Base-by-base conservation (phyloP, 2,113 vertebrate species). In the Phalacrocorax aristotelis region DNA sequence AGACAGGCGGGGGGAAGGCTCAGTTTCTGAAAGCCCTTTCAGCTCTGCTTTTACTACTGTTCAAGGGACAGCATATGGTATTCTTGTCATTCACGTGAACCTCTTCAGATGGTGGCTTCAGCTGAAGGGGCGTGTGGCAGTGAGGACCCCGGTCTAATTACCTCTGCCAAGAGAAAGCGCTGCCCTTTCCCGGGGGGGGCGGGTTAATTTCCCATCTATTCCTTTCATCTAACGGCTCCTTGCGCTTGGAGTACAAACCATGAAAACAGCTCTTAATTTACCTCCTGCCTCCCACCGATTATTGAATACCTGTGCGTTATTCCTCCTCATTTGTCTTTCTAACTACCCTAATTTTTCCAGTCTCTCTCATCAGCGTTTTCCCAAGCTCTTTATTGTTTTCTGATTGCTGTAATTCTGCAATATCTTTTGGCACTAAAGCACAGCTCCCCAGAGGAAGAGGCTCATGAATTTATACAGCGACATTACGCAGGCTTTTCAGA, bases 391-490 rank as follows among this genome's bases (percentile, higher is more conserved):
- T 91, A 94, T 96, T 94, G 90, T 92, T 97, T 95, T 94, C 92
- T 96, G 96, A 96, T 95, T 94, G 88, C 95, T 78, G 58, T 89
- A 95, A 94, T 96, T 94, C 90, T 40, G 86, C 88, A 93, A 74
- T 86, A 88, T 71, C 85, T 94, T 77, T 55, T 87, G 90, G 92
- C 91, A 75, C 91, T 95, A 78, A 91, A 92, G 64, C 94, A 49
- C 1, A 1, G 83, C 72, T 97, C 95, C 96, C 91, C 72, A 26
- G 95, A 87, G 94, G 89, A 95, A 77, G 13, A 70, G 68, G 91
- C 94, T 96, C 95, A 95, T 97, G 96, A 96, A 97, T 97, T 97
- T 95, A 95, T 94, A 95, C 86, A 70, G 86, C 21, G 68, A 70
- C 93, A 95, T 96, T 95, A 97, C 9, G 3, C 54, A 46, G 80